phyloP scores from a whole-genome alignment of 2,113 vertebrate genomes.

The Campylomormyrus tamandua region DNA sequence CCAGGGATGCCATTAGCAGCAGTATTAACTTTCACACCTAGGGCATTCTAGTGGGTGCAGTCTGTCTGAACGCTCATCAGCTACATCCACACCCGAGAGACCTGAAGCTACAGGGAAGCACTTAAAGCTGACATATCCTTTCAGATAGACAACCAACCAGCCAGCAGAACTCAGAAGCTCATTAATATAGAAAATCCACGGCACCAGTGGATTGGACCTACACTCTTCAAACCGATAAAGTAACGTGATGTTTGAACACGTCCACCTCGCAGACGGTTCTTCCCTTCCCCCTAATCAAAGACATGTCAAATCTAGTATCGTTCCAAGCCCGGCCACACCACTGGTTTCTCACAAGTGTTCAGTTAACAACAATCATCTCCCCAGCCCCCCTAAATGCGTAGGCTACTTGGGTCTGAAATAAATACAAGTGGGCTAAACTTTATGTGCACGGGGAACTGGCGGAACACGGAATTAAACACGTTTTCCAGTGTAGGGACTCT shows the following conservation, averaged over 20 bases:
- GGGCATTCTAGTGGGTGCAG: background rate
- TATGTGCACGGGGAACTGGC: background rate
- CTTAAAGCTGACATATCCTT: background rate
- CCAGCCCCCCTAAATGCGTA: background rate
- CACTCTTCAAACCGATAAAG: background rate
- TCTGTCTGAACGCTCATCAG: background rate
- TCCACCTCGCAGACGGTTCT: background rate
- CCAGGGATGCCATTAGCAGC: background rate
- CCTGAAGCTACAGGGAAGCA: background rate
- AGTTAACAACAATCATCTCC: background rate
- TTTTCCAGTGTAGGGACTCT: background rate
- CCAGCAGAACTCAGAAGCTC: conserved; percentile 7
- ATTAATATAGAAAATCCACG: conserved; percentile 12
- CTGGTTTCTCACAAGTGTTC: background rate
- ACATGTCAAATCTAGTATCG: background rate
- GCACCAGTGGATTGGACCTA: background rate
- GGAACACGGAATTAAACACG: background rate
- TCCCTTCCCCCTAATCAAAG: background rate
- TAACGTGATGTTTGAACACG: background rate
- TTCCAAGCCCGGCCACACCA: background rate
- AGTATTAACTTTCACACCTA: conserved; percentile 2
- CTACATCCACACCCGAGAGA: background rate
- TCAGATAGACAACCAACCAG: background rate
- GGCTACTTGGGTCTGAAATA: background rate
- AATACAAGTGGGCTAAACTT: background rate